Evolutionary conservation across 2,113 vertebrate species (phyloP).

Genomic region (Vanacampus margaritifer): DNA sequence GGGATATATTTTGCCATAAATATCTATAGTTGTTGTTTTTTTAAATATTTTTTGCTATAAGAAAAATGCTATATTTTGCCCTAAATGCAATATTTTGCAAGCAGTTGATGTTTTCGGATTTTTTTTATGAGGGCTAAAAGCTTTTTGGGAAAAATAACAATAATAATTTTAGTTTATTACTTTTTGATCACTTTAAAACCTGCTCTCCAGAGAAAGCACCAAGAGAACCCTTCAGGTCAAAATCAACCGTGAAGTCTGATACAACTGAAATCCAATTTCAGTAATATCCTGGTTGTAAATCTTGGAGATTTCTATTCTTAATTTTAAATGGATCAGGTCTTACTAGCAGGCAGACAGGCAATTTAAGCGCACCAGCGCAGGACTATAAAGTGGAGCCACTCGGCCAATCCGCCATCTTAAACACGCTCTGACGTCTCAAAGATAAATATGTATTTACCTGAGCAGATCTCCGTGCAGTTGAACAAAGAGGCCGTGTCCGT

Average conservation of each 20-base stretch:
- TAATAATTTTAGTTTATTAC: background rate
- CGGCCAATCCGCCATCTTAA: conserved; percentile 19
- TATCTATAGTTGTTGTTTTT: too few species aligned
- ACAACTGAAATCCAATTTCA: background rate
- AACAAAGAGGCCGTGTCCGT: conserved; percentile 79
- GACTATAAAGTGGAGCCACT: conserved; percentile 20
- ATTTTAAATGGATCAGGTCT: conserved; percentile 31
- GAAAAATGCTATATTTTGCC: too few species aligned
- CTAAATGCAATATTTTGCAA: background rate
- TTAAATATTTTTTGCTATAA: too few species aligned
- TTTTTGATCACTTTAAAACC: background rate
- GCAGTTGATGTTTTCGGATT: too few species aligned
- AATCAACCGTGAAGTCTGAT: background rate
- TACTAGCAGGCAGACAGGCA: conserved; percentile 10
- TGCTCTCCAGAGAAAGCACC: background rate
- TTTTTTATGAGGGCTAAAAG: background rate
- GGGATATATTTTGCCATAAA: too few species aligned
- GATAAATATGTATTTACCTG: conserved; percentile 75
- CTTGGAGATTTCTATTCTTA: conserved; percentile 22
- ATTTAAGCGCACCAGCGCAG: conserved; percentile 12
- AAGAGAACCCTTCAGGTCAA: background rate
- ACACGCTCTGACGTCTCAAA: background rate
- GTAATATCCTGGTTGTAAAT: conserved; percentile 14
- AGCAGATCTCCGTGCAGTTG: conserved; percentile 92
- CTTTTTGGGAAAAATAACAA: background rate